Conservation (phyloP, 2,888 invertebrate species). For the Trypoxylon attenuatum region DNA sequence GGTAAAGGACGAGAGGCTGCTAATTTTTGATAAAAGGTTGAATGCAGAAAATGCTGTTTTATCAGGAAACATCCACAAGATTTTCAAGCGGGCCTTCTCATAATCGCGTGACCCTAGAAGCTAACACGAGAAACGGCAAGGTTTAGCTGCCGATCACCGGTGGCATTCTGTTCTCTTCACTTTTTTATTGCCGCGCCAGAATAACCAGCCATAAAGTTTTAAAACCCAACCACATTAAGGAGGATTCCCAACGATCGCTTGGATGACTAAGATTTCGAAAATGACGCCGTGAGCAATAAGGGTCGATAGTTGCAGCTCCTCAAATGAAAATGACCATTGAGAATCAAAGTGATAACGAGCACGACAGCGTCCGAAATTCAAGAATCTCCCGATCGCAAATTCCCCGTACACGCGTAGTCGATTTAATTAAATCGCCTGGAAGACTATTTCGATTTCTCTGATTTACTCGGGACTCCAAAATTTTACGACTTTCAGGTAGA, state of each 20-base stretch:
- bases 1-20: slow-evolving; percentile 18
- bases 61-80: slow-evolving; percentile 3
- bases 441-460: slow-evolving; percentile 12
- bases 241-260: neutral
- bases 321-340: too few species aligned
- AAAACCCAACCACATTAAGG: slow-evolving; percentile 59
- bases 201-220: slow-evolving; percentile 64
- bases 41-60: slow-evolving; percentile 14
- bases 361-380: too few species aligned
- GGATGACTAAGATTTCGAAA: slow-evolving; percentile 5
- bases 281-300: too few species aligned
- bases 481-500: slow-evolving; percentile 12
- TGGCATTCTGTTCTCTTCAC: slow-evolving; percentile 24
- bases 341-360: too few species aligned
- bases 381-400: too few species aligned
- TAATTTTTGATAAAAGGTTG: slow-evolving; percentile 26
- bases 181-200: slow-evolving; percentile 59
- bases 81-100: slow-evolving; percentile 22
- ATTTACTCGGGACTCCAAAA: slow-evolving; percentile 5
- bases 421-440: slow-evolving; percentile 22
- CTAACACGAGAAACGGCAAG: neutral
- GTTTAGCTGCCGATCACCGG: neutral
- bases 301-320: too few species aligned
- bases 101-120: slow-evolving; percentile 11
- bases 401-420: too few species aligned